Conservation (phyloP, 1,140 invertebrate species). For the Nephila pilipes region DNA sequence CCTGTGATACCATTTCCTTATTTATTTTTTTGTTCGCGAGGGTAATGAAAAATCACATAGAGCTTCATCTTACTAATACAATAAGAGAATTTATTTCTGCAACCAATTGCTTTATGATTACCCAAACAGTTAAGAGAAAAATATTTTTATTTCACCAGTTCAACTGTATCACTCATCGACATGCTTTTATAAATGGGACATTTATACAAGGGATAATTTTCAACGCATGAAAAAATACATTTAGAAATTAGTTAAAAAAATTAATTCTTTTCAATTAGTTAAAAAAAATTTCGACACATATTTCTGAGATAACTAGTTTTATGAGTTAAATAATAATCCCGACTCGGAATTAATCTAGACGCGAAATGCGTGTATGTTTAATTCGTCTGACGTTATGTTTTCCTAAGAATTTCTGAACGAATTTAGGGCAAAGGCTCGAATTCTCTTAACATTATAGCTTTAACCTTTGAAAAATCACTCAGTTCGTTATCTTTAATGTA, state of each 20-base stretch:
- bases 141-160: not conserved
- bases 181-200: no score
- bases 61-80: no score
- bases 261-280: no score
- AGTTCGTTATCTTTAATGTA: no score
- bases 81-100: no score
- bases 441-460: not conserved
- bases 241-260: not conserved
- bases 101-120: not conserved
- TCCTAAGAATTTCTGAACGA: not conserved
- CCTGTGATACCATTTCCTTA: no score
- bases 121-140: not conserved
- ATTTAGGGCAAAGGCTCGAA: not conserved
- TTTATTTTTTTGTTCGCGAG: no score
- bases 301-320: not conserved
- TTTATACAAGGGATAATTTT: not conserved
- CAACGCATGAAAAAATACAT: not conserved
- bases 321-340: not conserved
- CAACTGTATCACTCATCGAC: not conserved
- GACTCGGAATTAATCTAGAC: not conserved
- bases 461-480: not conserved
- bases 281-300: not conserved
- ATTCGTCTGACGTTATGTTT: not conserved
- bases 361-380: not conserved
- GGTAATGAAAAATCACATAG: no score